Base-by-base conservation (phyloP, 2,797 vertebrate genomes). In the Mastacembelus armatus region DNA sequence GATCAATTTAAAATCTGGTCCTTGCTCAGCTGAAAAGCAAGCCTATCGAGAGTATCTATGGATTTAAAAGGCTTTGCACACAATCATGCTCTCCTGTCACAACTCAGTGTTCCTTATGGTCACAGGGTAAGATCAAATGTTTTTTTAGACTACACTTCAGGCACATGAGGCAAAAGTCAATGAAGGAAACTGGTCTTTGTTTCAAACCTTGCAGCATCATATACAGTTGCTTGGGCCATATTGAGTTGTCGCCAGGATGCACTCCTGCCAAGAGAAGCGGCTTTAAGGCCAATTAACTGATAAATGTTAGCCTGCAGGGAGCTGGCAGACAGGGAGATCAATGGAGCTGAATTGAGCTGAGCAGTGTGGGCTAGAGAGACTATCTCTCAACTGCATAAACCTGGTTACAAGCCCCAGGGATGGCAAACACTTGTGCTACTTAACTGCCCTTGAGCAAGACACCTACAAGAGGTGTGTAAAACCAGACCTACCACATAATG, bases 271-370 rank as follows among this genome's bases (percentile, higher is more conserved):
- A 83, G 45, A 63, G 48, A 70, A 85, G 57, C 51, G 44, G 66
- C 84, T 85, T 84, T 51, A 81, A 77, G 81, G 77, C 84, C 84
- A 90, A 90, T 90, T 89, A 92, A 81, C 85, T 88, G 81, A 90
- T 84, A 86, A 71, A 87, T 81, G 81, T 77, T 70, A 12, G 71
- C 73, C 83, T 60, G 84, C 71, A 54, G 81, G 71, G 82, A 85
- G 80, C 64, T 71, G 73, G 75, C 65, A 74, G 81, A 80, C 51
- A 36, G 36, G 51, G 71, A 56, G 79, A 89, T 91, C 85, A 81
- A 83, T 88, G 80, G 56, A 45, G 70, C 73, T 62, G 70, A 74
- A 86, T 62, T 36, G 60, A 77, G 63, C 54, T 10, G 51, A 54
- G 60, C 57, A 35, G 38, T 30, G 32, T 26, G 12, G 60, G 64